Evolutionary conservation across 1,140 invertebrate species (phyloP).

Genomic region (Dendrolimus kikuchii): DNA sequence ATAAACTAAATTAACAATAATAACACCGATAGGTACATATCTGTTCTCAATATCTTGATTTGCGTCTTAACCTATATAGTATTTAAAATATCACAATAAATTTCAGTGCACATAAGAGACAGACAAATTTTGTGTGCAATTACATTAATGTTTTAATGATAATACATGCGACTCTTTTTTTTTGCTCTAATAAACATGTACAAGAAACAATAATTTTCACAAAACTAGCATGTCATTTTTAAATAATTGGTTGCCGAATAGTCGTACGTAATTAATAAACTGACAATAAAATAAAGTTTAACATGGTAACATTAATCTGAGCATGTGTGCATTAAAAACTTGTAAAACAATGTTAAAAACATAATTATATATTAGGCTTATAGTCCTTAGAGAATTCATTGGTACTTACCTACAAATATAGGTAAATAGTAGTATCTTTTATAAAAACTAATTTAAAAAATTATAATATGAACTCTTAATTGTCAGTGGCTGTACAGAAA

Average conservation of each 20-base stretch:
- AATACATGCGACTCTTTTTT: conserved; percentile 15
- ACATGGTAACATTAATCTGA: no score
- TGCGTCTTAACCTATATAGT: conserved; percentile 64
- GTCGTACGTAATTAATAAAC: conserved; percentile 7
- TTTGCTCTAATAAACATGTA: conserved; percentile 50
- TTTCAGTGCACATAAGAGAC: conserved; percentile 71
- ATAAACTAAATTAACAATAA: conserved; percentile 49
- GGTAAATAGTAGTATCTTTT: no score
- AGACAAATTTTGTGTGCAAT: conserved; percentile 71
- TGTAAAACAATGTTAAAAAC: no score
- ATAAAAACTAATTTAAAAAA: no score
- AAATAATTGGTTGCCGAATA: conserved; percentile 17
- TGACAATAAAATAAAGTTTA: no score
- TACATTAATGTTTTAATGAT: conserved; percentile 57
- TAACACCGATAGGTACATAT: conserved; percentile 59
- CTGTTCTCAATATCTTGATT: conserved; percentile 60
- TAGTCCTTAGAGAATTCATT: conserved; percentile 20
- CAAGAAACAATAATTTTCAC: conserved; percentile 24
- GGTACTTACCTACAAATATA: conserved; percentile 7
- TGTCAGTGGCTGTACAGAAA: no score
- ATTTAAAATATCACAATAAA: conserved; percentile 73
- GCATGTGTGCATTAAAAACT: no score
- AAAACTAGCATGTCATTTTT: conserved; percentile 16
- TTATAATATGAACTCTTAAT: no score
- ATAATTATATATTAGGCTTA: background rate